Evolutionary conservation across 1,140 invertebrate genomes (phyloP).

Genomic region (Pachyrhynchus sulphureomaculatus): DNA sequence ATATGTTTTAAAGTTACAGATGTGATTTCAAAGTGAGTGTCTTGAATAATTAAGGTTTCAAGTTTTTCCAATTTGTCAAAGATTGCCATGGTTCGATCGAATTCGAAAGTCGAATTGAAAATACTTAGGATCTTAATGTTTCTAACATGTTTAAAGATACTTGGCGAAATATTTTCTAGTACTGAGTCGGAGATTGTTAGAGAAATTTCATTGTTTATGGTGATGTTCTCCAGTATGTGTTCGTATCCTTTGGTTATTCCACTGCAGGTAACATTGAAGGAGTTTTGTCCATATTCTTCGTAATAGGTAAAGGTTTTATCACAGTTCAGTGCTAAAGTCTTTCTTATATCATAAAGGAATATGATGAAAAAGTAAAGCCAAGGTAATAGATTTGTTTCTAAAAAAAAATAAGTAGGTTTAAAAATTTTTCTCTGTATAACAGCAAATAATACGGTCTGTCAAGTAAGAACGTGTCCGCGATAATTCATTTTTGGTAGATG

Average conservation of each 20-base stretch:
- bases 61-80: constrained; percentile 32
- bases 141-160: constrained; percentile 38
- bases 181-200: constrained; percentile 41
- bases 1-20: constrained; percentile 33
- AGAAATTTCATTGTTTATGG: constrained; percentile 43
- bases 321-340: constrained; percentile 18
- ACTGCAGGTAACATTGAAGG: constrained; percentile 43
- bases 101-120: constrained; percentile 31
- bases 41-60: constrained; percentile 27
- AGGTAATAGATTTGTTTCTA: too few relatives aligned
- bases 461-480: too few relatives aligned
- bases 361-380: too few relatives aligned
- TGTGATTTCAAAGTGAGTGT: constrained; percentile 28
- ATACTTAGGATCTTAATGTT: constrained; percentile 39
- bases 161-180: constrained; percentile 31
- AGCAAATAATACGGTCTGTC: too few relatives aligned
- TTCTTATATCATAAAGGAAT: too few relatives aligned
- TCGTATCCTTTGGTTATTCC: constrained; percentile 35
- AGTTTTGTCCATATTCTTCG: constrained; percentile 40
- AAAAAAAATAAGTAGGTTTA: too few relatives aligned
- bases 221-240: constrained; percentile 38
- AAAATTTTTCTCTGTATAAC: too few relatives aligned
- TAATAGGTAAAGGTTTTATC: constrained; percentile 43
- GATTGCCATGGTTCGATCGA: constrained; percentile 23
- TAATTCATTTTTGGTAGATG: too few relatives aligned